phyloP scores from a whole-genome alignment of 2,797 vertebrate genomes.

The Oophaga sylvatica region DNA sequence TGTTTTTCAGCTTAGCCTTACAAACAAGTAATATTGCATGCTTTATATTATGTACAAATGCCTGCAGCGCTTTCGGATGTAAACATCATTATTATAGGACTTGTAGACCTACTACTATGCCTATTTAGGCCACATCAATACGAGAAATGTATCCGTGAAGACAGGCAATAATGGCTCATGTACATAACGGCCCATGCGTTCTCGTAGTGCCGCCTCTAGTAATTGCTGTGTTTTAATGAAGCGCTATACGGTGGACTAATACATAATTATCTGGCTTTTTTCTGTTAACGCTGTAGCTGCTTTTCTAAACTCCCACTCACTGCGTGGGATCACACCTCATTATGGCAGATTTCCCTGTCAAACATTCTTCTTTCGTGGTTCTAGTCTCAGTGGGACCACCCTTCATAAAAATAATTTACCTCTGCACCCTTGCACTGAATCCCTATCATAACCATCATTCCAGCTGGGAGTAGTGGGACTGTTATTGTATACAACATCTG shows the following conservation, averaged over 20 bases:
- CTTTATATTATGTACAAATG: background rate
- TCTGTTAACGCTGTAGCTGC: conserved; percentile 27
- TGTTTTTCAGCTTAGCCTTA: background rate
- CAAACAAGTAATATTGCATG: background rate
- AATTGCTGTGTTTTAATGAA: background rate
- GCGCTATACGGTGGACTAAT: conserved; percentile 2
- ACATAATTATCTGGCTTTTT: conserved; percentile 5
- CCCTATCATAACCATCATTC: conserved; percentile 37
- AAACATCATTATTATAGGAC: background rate
- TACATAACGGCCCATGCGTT: background rate
- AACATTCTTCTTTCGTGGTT: conserved; percentile 22
- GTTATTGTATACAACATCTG: conserved; percentile 18
- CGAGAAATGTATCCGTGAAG: background rate
- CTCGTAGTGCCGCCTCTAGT: background rate
- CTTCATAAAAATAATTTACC: conserved; percentile 32
- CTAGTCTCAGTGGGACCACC: conserved; percentile 29
- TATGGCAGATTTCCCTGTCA: conserved; percentile 45
- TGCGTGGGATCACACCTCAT: conserved; percentile 48
- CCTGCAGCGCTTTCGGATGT: background rate
- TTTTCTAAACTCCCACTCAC: conserved; percentile 44
- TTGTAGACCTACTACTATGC: background rate
- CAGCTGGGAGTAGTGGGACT: conserved; percentile 11
- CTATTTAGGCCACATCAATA: background rate
- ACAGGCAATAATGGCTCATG: background rate
- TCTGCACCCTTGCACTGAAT: conserved; percentile 16